Evolutionary conservation across 2,888 invertebrate species (phyloP).

Genomic region (Blastobasis adustella): DNA sequence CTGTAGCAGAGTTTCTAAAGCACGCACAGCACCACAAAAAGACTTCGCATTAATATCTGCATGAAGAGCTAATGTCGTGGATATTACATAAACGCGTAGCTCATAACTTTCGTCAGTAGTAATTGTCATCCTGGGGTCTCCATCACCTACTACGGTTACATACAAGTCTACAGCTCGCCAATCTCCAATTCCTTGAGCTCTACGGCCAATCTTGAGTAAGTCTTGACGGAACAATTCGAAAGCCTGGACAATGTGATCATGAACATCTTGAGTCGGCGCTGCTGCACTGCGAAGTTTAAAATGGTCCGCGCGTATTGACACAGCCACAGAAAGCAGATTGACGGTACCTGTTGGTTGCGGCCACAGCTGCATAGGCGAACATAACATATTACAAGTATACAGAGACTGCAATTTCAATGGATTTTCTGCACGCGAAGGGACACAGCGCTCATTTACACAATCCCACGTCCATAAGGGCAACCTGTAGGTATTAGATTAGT

Average conservation of each 20-base stretch:
- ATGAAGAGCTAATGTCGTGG: slow-evolving; percentile 51
- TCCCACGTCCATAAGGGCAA: slow-evolving; percentile 83
- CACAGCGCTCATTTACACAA: slow-evolving; percentile 80
- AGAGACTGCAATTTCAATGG: slow-evolving; percentile 69
- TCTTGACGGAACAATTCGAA: slow-evolving; percentile 63
- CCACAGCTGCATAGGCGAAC: slow-evolving; percentile 82
- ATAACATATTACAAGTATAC: slow-evolving; percentile 83
- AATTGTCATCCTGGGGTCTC: slow-evolving; percentile 72
- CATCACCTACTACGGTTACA: slow-evolving; percentile 58
- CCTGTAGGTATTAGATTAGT: slow-evolving; percentile 10
- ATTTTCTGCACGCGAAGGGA: slow-evolving; percentile 55
- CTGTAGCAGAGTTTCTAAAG: slow-evolving; percentile 83
- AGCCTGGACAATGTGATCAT: slow-evolving; percentile 51
- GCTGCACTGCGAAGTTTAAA: slow-evolving; percentile 55
- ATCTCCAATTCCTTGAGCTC: slow-evolving; percentile 34
- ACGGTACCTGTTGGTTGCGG: slow-evolving; percentile 83
- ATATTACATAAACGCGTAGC: slow-evolving; percentile 68
- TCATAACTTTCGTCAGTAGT: slow-evolving; percentile 84
- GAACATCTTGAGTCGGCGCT: slow-evolving; percentile 38
- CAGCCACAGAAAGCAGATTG: slow-evolving; percentile 75
- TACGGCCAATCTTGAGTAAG: slow-evolving; percentile 51
- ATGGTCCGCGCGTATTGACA: slow-evolving; percentile 73
- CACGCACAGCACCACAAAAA: slow-evolving; percentile 85
- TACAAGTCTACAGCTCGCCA: slow-evolving; percentile 56
- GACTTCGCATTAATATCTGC: slow-evolving; percentile 77